Evolutionary conservation across 2,797 vertebrate genomes (phyloP), one percentile per base, ranked within the genome.

Genomic region (Columba guinea): DNA sequence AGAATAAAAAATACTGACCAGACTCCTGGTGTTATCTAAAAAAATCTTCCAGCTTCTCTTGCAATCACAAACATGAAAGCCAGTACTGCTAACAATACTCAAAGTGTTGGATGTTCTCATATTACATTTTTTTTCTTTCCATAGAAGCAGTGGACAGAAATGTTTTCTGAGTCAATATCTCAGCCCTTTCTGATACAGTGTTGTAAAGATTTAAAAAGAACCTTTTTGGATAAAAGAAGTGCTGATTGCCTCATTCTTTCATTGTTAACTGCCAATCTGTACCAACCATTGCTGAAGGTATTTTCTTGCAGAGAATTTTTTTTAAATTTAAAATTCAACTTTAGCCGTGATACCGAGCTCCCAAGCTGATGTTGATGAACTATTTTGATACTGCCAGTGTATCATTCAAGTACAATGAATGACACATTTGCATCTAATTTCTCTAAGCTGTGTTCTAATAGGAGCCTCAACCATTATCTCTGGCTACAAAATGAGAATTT

Each of bases 251-350:
- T 48, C 37, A 35, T 82, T 64, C 32, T 49, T 27, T 65, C 48
- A 10, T 48, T 0, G 1, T 35, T 74, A 74, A 28, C 15, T 81
- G 37, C 11, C n/a, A 53, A 4, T 26, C 48, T 80, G 5, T 63
- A 76, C 24, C 2, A 2, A 65, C 10, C 26, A 26, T 28, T 52
- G 28, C 34, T 71, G 62, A 80, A 59, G 49, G 20, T 56, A 34
- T 4, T 90, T 76, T 11, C 30, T 32, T 75, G 27, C 26, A 86
- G 46, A 23, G 13, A 71, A 68, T 77, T 68, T 56, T n/a, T 83
- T 89, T 46, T 20, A 4, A 70, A 80, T 90, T 80, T 48, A 59
- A 90, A 94, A 93, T 71, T 74, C 22, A 62, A 39, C 26, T 78
- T 52, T 46, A 60, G 20, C 53, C 68, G 7, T 56, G 80, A 49